These are phyloP conservation scores for Gambusia holbrooki DNA, from an alignment of 2,113 vertebrate species.

Conservation along the genomic window DNA sequence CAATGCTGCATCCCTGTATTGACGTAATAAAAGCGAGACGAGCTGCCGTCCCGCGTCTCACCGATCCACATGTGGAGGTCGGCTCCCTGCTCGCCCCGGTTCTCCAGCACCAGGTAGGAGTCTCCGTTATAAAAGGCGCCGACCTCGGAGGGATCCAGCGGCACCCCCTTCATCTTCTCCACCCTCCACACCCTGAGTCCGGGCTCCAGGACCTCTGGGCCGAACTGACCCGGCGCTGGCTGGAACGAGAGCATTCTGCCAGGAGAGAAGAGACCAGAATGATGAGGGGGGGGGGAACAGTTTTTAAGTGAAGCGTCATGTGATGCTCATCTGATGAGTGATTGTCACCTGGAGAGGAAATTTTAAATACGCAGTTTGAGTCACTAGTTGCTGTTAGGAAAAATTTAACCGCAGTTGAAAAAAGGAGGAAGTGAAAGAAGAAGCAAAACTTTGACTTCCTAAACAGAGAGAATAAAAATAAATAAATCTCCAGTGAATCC, in stretches of 20 bases:
- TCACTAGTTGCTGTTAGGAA: neutral
- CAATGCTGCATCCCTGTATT: neutral
- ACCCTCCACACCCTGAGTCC: conserved; percentile 86
- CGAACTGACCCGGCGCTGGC: conserved; percentile 77
- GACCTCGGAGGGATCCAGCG: conserved; percentile 65
- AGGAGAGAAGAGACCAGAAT: neutral
- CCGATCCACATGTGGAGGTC: conserved; percentile 94
- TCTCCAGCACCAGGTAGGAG: conserved; percentile 87
- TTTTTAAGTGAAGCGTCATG: neutral
- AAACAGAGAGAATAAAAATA: neutral
- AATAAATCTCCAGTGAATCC: neutral
- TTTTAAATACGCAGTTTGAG: neutral
- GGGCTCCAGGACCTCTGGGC: conserved; percentile 57
- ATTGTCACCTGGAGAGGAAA: conserved; percentile 15
- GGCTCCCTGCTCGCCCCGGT: conserved; percentile 74
- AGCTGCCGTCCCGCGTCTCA: conserved; percentile 55
- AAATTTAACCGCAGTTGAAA: neutral
- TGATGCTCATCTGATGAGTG: neutral
- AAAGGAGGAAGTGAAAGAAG: conserved; percentile 33
- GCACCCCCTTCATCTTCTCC: conserved; percentile 88
- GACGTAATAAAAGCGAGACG: neutral
- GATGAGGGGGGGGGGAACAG: conserved; percentile 2
- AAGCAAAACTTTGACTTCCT: neutral
- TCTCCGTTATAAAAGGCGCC: conserved; percentile 89
- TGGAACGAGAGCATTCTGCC: conserved; percentile 77